These are phyloP conservation scores for Nemurella pictetii DNA, from an alignment of 2,888 invertebrate species.

Conservation along the genomic window DNA sequence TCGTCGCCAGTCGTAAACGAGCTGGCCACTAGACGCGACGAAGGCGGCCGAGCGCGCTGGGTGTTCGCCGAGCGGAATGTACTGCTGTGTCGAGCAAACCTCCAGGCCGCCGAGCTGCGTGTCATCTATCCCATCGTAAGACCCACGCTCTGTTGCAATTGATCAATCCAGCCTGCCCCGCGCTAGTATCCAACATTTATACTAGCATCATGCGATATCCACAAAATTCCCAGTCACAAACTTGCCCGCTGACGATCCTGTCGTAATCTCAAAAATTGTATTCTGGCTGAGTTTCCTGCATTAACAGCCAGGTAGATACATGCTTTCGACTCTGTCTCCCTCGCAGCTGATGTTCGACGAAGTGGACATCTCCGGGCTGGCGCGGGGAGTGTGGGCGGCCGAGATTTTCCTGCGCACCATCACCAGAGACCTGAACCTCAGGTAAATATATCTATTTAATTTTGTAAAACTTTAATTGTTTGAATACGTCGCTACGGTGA, in stretches of 20 bases:
- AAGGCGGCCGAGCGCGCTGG: neutral
- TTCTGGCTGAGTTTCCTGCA: too few species aligned
- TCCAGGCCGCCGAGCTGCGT: neutral
- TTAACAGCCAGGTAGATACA: too few species aligned
- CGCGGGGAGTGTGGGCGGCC: neutral
- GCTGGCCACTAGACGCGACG: neutral
- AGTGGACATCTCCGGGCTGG: neutral
- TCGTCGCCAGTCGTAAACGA: neutral
- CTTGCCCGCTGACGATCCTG: too few species aligned
- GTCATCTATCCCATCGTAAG: neutral
- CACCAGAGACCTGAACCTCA: neutral
- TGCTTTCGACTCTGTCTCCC: too few species aligned
- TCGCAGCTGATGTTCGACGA: neutral
- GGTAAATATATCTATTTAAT: too few species aligned
- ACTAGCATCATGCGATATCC: too few species aligned
- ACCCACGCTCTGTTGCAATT: too few species aligned
- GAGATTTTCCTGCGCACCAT: neutral
- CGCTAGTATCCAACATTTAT: too few species aligned
- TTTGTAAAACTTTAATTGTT: too few species aligned
- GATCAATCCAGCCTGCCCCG: too few species aligned
- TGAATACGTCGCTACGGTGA: too few species aligned
- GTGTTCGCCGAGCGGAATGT: neutral
- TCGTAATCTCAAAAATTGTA: too few species aligned
- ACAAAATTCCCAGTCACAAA: neutral
- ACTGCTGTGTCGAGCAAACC: neutral